phyloP scores from a whole-genome alignment of 2,113 vertebrate genomes.

The Bettongia penicillata region DNA sequence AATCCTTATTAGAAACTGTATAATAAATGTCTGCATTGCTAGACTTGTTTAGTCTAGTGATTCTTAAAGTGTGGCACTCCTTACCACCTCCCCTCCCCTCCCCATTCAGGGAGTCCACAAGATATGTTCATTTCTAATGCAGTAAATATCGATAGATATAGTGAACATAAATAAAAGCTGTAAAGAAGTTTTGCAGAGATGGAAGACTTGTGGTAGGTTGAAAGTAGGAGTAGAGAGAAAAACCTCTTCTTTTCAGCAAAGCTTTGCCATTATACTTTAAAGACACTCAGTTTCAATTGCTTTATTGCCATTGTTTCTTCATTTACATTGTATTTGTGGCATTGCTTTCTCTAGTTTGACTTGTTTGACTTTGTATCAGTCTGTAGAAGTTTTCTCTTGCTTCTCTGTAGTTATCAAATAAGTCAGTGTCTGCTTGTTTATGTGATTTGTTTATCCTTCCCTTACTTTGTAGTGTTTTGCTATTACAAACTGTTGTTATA shows the following conservation, averaged over 20 bases:
- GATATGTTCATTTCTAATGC: not conserved
- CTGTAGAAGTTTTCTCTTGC: not conserved
- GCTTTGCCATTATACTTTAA: not conserved
- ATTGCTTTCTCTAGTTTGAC: not conserved
- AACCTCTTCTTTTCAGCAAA: not conserved
- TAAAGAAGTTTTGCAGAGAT: not conserved
- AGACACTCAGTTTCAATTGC: not conserved
- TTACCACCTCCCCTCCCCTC: not conserved
- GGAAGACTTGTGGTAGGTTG: not conserved
- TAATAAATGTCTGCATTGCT: constrained; percentile 20
- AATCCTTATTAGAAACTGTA: not conserved
- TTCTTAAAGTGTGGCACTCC: constrained; percentile 1
- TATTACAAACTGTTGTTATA: not conserved
- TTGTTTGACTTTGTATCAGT: not conserved
- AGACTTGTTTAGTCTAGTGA: not conserved
- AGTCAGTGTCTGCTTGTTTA: not conserved
- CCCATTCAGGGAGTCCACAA: not conserved
- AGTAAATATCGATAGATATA: not conserved
- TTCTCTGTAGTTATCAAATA: not conserved
- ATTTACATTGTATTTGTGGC: not conserved
- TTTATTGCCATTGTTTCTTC: not conserved
- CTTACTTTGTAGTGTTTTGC: not conserved
- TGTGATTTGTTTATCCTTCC: not conserved
- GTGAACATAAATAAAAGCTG: not conserved
- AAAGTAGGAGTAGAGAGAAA: not conserved